Evolutionary conservation across 30 jellyfish, hydroid and myxozoan species (phyloP), one percentile per base, ranked within the genome.

Genomic region (Cassiopea andromeda): DNA sequence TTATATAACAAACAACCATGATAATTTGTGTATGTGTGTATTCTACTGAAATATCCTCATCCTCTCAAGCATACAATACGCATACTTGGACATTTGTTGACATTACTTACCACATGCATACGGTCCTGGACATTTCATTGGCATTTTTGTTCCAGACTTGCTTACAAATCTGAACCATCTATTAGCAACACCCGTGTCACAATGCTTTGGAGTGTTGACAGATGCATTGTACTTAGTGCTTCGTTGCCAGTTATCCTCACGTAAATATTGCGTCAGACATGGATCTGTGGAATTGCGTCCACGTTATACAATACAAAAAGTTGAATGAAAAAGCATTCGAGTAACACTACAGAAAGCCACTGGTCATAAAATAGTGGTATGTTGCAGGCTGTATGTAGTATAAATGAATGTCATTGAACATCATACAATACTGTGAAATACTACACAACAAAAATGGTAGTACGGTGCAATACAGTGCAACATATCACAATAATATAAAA

Each of bases 141-240:
- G 98, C 89, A 94, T 94, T 19, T 61, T 59, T 15, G 83, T 81
- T 18, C 98, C 98, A 50, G 97, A 97, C 50, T 82, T 82, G 84
- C 98, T 94, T 46, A 89, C 87, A 84, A 94, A 94, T 18, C 97
- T 84, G 77, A 91, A 89, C 98, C 98, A 94, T 45, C 61, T 59
- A 60, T 80, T 80, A 1, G 88, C 78, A 43, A 84, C 85, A 67
- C 77, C 58, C 1, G 69, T 71, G 19, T 84, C 92, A 44, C 92
- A 67, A 57, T 70, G 85, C n/a, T 72, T 50, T 15, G 92, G 92
- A 0, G 85, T 61, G 54, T 74, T 84, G 18, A 72, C 43, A 15
- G 85, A 67, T 12, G 87, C 92, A 44, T 84, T 84, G 70, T 67
- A 84, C 18, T 73, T 74, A 43, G 38, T 50, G 69, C 92, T 84